Base-by-base conservation (phyloP, 2,797 vertebrate species). In the Sparidentex hasta region DNA sequence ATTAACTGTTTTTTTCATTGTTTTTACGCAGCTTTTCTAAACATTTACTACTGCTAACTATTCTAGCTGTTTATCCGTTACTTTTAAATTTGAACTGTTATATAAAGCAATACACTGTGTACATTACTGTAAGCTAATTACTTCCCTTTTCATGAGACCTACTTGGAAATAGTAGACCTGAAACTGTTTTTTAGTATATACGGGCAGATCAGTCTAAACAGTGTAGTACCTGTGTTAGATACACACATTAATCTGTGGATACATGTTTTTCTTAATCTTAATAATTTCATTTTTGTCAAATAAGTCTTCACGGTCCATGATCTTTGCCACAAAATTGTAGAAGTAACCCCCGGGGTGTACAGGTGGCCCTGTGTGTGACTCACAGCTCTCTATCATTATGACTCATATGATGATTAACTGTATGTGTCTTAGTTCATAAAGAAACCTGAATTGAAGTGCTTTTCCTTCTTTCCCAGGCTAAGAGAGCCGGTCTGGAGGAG, bases 401-500 rank as follows among this genome's bases (percentile, higher is more conserved):
- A 12, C 11, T 62, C 14, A 14, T 38, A 21, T 48, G 7, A 27
- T 52, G 23, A 50, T 7, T 56, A 33, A 17, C 11, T n/a, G 29
- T 23, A 12, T 51, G 0, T 41, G 14, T 64, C 20, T 56, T 11
- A 23, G 8, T 52, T 58, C 17, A 11, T 7, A 8, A 8, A 43
- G 20, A 23, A 21, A 11, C 7, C 17, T n/a, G 5, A 59, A 6
- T 11, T 17, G 2, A 14, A 18, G 9, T 18, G 29, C 67, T 48
- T 41, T 2, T 63, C 9, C 5, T 16, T 58, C 11, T 54, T 11
- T 38, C 52, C 20, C 74, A 95, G 95, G 70, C 38, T 5, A 94
- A 90, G 73, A 87, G 77, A 51, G 18, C 11, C 0, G 92, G 87
- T 65, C 56, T 93, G 74, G 94, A 95, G 65, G 93, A 90, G 48